Conservation (phyloP, 2,113 vertebrate species). For the Tinamus guttatus region DNA sequence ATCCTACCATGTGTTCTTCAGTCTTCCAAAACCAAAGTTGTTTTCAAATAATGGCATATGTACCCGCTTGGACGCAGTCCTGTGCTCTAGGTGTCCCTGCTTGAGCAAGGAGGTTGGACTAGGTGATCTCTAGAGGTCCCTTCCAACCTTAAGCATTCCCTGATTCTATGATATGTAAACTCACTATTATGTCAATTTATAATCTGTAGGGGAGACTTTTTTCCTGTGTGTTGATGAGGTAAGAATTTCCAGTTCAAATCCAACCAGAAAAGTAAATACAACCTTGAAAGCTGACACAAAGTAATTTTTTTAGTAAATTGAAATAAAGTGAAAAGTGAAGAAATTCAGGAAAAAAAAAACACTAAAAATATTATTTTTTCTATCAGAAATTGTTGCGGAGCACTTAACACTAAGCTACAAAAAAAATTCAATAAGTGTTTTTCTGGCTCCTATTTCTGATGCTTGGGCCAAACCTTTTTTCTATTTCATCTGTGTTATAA, state of each 20-base stretch:
- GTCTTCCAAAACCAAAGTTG: not conserved
- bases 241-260: not conserved
- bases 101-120: no score
- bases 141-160: no score
- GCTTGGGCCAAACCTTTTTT: not conserved
- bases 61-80: no score
- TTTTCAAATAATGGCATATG: no score
- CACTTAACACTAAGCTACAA: not conserved
- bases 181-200: not conserved
- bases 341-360: not conserved
- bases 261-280: conserved; percentile 21
- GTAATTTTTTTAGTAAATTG: not conserved
- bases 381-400: conserved; percentile 2
- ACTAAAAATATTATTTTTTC: not conserved
- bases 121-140: no score
- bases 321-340: conserved; percentile 27
- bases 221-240: not conserved
- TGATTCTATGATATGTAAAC: no score
- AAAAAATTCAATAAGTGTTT: not conserved
- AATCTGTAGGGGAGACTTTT: not conserved
- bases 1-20: not conserved
- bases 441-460: not conserved
- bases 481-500: not conserved
- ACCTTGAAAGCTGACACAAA: not conserved
- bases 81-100: no score